Base-by-base conservation (phyloP, 2,113 vertebrate genomes). In the Okapia johnstoni region DNA sequence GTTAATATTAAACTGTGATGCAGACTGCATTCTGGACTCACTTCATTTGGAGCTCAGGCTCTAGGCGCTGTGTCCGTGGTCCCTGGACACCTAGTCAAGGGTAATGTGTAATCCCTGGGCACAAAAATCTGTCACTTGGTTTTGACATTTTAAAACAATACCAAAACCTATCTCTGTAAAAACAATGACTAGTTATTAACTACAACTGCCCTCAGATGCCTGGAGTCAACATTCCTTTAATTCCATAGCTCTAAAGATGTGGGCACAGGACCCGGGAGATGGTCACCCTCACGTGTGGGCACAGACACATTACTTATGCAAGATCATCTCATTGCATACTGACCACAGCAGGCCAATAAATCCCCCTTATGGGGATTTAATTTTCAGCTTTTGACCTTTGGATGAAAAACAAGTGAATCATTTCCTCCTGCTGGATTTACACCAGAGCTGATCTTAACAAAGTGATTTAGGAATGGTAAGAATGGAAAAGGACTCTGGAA, bases 321-420 rank as follows among this genome's bases (percentile, higher is more conserved):
- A 61, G 92, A 92, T 46, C 16, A 93, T 21, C 96, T 81, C 80
- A 1, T 0, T 66, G 61, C 85, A 26, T 89, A 97, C 0, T 79
- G 98, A 96, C 89, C 98, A 63, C 93, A 55, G 94, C 96, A 97
- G 94, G 97, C 85, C 73, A 70, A 95, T 98, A 46, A 96, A 98
- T 92, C 48, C 98, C 97, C 97, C 97, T 97, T 12, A n/a, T 1
- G 9, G 92, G 95, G 94, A 91, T 97, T 98, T 97, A 85, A 98
- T 96, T 98, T 95, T 97, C 46, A 30, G 96, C 97, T 96, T 98
- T 96, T 98, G 97, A 97, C 97, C 98, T 98, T 36, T 96, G 97
- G 90, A 86, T 92, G 15, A 28, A 96, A 97, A 98, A 97, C 90
- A n/a, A 48, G 88, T 92, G 97, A 98, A 95, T 9, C 92, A 86